Evolutionary conservation across 2,888 invertebrate species (phyloP), one percentile per base, ranked within the genome.

Genomic region (Agrypnus murinus): DNA sequence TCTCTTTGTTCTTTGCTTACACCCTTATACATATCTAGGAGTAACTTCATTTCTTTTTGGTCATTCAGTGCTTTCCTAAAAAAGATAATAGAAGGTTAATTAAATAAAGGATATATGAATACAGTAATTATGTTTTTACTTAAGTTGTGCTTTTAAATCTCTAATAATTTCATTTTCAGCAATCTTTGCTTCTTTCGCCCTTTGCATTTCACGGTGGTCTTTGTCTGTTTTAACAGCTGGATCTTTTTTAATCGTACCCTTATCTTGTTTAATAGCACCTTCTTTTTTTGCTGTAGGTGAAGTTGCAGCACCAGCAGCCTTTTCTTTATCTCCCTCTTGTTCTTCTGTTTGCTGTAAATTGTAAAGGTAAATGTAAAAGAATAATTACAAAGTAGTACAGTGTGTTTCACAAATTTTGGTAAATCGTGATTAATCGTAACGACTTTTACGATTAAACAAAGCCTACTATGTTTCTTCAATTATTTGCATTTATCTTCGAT

Each of bases 11-110:
- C 98, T 84, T 98, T 98, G 69, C 96, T 94, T 7, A 95, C 95
- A n/a, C 96, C 95, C 87, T 98, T 98, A 87, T 98, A 97, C 96
- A 97, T 97, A 84, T 98, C 98, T 73, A 98, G 87, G 9, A 98
- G 86, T 0, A 98, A 86, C 83, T 98, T 98, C 91, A 98, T 90
- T 85, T 98, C 98, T 80, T 96, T 96, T 85, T 97, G 96, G 83
- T 96, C 96, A 83, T 95, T 96, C 53, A 95, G 89, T 9, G 96
- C 95, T 88, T 96, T 98, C 86, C 94, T 96, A 81, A 10, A 17
- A 8, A 55, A 36, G 1, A 59, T 3, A 45, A 4, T 17, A 25
- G 32, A 15, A 53, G 32, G 2, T 43, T 34, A 31, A 43, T 32
- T 25, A 45, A 36, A 19, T 7, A 38, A 19, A 31, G 32, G 12